These are phyloP conservation scores for Cercopithecus mona DNA, from an alignment of 2,113 vertebrate species.

Conservation along the genomic window DNA sequence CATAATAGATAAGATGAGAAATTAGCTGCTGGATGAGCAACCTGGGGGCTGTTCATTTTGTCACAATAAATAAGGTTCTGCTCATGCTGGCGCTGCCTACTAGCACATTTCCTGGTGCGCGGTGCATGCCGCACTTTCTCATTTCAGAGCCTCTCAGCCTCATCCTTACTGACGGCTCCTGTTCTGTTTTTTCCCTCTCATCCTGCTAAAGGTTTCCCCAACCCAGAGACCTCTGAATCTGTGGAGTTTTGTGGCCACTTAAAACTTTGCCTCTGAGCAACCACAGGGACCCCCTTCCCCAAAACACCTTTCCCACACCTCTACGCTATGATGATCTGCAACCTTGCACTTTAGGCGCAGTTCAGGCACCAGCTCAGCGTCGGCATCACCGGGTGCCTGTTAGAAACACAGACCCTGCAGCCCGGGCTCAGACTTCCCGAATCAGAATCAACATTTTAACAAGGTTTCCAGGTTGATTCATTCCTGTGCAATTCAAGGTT, in stretches of 20 bases:
- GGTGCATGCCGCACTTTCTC: fast-evolving
- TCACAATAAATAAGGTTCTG: slow-evolving; percentile 78
- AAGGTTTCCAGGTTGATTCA: not conserved
- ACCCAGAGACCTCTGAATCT: not conserved
- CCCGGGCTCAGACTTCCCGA: not conserved
- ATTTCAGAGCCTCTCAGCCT: not conserved
- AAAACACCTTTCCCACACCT: too few species aligned
- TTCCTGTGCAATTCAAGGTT: not conserved
- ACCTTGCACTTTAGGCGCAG: not conserved
- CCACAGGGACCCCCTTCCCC: not conserved
- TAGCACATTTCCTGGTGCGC: fast-evolving
- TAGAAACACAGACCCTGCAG: not conserved
- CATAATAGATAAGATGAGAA: slow-evolving; percentile 87
- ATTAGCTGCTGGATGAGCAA: slow-evolving; percentile 84
- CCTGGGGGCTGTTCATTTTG: slow-evolving; percentile 84
- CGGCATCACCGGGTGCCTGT: not conserved
- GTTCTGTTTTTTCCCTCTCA: not conserved
- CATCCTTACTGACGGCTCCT: not conserved
- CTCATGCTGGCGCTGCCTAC: slow-evolving; percentile 33
- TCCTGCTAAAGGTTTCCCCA: not conserved
- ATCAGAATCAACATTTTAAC: not conserved
- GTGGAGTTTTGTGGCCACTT: not conserved
- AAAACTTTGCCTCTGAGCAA: fast-evolving
- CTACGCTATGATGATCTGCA: fast-evolving
- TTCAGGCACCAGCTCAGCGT: fast-evolving